Evolutionary conservation across 2,797 vertebrate genomes (phyloP), one percentile per base, ranked within the genome.

Genomic region (Orientallactaga sibirica): DNA sequence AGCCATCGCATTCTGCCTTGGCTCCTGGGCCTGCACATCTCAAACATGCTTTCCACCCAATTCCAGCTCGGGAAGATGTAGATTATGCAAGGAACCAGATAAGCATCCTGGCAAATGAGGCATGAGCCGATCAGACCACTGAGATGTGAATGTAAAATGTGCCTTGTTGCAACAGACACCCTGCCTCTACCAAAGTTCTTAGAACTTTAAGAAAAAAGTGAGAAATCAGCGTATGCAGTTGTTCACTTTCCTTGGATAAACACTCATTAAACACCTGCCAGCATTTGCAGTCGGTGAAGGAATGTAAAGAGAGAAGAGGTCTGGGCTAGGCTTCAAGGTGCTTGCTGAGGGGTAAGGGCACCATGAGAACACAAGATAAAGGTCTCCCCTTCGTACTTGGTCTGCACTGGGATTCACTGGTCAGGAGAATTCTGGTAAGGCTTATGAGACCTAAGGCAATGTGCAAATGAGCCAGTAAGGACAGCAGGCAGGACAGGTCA

Each of bases 271-370:
- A 55, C 14, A 5, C 37, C 66, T 91, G 20, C 20, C 78, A n/a
- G 48, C 25, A 4, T n/a, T 22, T 24, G 10, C 0, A n/a, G 43
- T 22, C 25, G n/a, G 25, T 0, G 20, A 83, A 25, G 22, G 25
- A 15, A 10, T 22, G 20, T 67, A 84, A 29, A 64, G 24, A 37
- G 16, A 76, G 33, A 27, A 48, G 10, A 0, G 24, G 19, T 1
- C 2, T 25, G 48, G 5, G 20, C 24, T 16, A 7, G 0, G 70
- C 7, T 61, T 62, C 16, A 16, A 1, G 1, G 7, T 0, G 1
- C 20, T 75, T 27, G 1, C 6, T 1, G 20, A 41, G 25, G 18
- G 6, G 0, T 25, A 7, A 41, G 24, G 80, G 7, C 4, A 33
- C 3, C 15, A 3, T 0, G n/a, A 77, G 25, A 15, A 61, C 48